Base-by-base conservation (phyloP, 2,888 invertebrate species). In the Eurytoma californica region DNA sequence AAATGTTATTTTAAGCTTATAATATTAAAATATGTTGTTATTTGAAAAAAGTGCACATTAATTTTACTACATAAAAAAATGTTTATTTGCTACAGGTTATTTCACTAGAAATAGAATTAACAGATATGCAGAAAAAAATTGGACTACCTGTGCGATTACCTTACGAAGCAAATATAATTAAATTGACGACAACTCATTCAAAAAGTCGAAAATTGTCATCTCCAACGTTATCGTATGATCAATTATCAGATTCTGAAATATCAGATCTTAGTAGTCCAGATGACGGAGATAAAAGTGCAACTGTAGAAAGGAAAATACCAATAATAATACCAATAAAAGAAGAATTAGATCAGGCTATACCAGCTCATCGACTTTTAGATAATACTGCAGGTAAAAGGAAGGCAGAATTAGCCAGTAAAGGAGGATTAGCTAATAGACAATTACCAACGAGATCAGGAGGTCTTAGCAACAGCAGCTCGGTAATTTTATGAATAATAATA, bases 311-410 rank as follows among this genome's bases (percentile, higher is more conserved):
- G 76, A 95, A 95, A 86, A 88, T 94, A 74, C 93, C 94, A 0
- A 82, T 90, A 13, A 89, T 88, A 16, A 75, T 89, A 47, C 89
- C 89, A 1, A 87, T 90, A 5, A 89, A 89, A 73, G 90, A 96
- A 86, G 97, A 97, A 91, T 92, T 97, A 85, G 97, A 97, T 91
- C 94, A 95, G 83, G 96, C 96, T 0, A 95, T 98, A 80, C 97
- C 97, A 72, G 96, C 96, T 84, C 95, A 96, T 85, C 95, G 94
- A 88, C 92, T 97, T 82, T 92, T 98, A 69, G 98, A 98, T 91
- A 96, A 95, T 85, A 95, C 97, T 1, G 96, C 95, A 18, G 96
- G 94, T 82, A 95, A 95, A 90, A 93, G 94, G 82, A 96, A 95
- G 91, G 97, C 96, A 20, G 97, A 97, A 91, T 92, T 98, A 85